A percentile compares a stretch with the other conserved stretches of the same genome.
Conservation (phyloP, 1,140 invertebrate genomes). For the Drosophila biarmipes region DNA sequence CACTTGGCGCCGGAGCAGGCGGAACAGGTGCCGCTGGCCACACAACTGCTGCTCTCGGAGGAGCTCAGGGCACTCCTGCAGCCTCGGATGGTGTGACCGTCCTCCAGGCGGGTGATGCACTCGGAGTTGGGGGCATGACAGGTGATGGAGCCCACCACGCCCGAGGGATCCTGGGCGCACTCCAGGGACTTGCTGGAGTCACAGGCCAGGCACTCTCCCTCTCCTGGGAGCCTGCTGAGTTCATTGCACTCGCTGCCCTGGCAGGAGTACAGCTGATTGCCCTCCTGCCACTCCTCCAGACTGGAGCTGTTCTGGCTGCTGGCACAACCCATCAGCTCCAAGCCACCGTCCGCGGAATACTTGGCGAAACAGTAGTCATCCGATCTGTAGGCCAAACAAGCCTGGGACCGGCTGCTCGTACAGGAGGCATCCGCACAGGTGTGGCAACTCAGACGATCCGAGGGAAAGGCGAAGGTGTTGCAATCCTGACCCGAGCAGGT, state of each 20-base stretch:
- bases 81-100: constrained; percentile 65
- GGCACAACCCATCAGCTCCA: constrained; percentile 66
- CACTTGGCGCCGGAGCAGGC: constrained; percentile 65
- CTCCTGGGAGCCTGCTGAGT: constrained; percentile 31
- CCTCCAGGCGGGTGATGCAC: constrained; percentile 55
- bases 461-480: constrained; percentile 69
- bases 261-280: constrained; percentile 61
- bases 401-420: constrained; percentile 34
- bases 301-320: constrained; percentile 58
- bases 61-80: constrained; percentile 47
- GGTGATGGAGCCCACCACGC: constrained; percentile 13
- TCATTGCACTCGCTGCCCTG: constrained; percentile 60
- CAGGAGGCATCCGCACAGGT: constrained; percentile 48
- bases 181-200: constrained; percentile 60
- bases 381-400: constrained; percentile 42
- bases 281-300: constrained; percentile 54
- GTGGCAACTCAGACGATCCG: constrained; percentile 65
- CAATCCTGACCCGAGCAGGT: constrained; percentile 47
- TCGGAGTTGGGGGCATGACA: constrained; percentile 53
- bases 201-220: constrained; percentile 57
- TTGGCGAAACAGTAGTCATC: constrained; percentile 76
- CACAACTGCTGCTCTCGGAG: constrained; percentile 46
- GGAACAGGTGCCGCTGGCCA: constrained; percentile 56
- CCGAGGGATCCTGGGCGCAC: constrained; percentile 64
- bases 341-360: constrained; percentile 43